Evolutionary conservation across 2,797 vertebrate genomes (phyloP), one percentile per base, ranked within the genome.

Genomic region (Muscicapa comitata): DNA sequence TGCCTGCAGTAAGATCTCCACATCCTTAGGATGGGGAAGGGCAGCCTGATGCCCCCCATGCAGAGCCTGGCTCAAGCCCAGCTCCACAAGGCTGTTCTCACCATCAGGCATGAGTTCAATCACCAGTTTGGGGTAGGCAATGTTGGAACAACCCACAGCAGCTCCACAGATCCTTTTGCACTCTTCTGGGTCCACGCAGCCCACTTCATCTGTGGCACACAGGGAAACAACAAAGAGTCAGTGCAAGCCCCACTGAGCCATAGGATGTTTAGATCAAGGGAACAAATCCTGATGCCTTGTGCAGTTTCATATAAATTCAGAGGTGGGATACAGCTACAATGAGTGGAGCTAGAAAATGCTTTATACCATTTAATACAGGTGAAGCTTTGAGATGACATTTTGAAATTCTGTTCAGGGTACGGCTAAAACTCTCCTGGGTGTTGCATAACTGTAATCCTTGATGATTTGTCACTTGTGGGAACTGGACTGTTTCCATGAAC

Each of bases 41-140:
- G 54, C 13, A 57, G 38, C 9, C 16, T 20, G 73, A 51, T n/a
- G 8, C 11, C 18, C 14, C 14, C 13, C 0, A 0, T 40, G 50
- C 51, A 43, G 35, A 54, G 29, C 59, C 33, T 31, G 54, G 53
- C 50, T 58, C 38, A 79, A 88, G 62, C 35, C 68, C 77, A 38
- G 14, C 31, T 42, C 53, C 31, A 47, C 19, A 14, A 18, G 18
- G 50, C 35, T 40, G 33, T 73, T 79, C 98, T 97, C 91, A 99
- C 98, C 98, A 21, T 98, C 84, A 2, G 98, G 98, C 98, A 99
- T 98, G 70, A 99, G 98, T 35, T 97, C 98, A 87, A 98, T 97
- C 87, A 99, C 98, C 6, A 99, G 97, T 87, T 99, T 99, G 63
- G 99, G 99, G 77, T 99, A 99, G 57, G 99, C 99, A 6, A 99